A percentile compares a stretch with the other conserved stretches of the same genome.
Conservation (phyloP, 1,140 invertebrate genomes). For the Tetragnatha versicolor region DNA sequence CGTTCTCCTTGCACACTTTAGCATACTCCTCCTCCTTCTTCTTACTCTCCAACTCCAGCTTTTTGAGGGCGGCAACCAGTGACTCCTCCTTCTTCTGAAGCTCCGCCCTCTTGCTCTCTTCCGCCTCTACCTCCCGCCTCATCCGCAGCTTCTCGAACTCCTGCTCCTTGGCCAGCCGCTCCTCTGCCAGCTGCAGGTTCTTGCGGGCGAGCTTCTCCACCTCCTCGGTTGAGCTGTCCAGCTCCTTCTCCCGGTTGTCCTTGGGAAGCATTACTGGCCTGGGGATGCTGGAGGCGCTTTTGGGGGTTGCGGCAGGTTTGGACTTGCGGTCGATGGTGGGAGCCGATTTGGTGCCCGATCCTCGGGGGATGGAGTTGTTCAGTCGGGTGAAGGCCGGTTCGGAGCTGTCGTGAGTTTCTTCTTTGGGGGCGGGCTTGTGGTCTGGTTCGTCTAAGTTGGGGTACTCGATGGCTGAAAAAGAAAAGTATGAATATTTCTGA, state of each 20-base stretch:
- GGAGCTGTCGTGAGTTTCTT: slow-evolving; percentile 13
- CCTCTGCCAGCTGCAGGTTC: slow-evolving; percentile 69
- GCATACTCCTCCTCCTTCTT: slow-evolving; percentile 68
- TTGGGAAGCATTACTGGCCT: background rate
- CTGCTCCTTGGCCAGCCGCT: slow-evolving; percentile 68
- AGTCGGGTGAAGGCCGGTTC: background rate
- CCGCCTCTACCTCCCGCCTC: slow-evolving; percentile 64
- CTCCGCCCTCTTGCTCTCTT: slow-evolving; percentile 66
- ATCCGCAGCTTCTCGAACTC: slow-evolving; percentile 62
- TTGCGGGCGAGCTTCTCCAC: slow-evolving; percentile 67
- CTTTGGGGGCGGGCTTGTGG: background rate
- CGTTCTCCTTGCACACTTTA: slow-evolving; percentile 67
- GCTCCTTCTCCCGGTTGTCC: background rate
- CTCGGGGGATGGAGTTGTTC: too few relatives aligned
- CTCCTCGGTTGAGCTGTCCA: slow-evolving; percentile 59
- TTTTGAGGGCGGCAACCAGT: slow-evolving; percentile 68
- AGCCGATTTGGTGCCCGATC: slow-evolving; percentile 13
- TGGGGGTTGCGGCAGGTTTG: background rate
- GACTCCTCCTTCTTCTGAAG: slow-evolving; percentile 68
- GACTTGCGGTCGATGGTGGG: slow-evolving; percentile 30
- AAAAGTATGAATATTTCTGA: background rate
- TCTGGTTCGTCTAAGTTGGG: slow-evolving; percentile 61
- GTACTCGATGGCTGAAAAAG: slow-evolving; percentile 23
- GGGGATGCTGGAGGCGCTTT: background rate
- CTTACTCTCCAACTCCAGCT: slow-evolving; percentile 68